These are phyloP conservation scores for Spilosoma lubricipeda DNA, from an alignment of 2,888 invertebrate genomes.

Conservation along the genomic window DNA sequence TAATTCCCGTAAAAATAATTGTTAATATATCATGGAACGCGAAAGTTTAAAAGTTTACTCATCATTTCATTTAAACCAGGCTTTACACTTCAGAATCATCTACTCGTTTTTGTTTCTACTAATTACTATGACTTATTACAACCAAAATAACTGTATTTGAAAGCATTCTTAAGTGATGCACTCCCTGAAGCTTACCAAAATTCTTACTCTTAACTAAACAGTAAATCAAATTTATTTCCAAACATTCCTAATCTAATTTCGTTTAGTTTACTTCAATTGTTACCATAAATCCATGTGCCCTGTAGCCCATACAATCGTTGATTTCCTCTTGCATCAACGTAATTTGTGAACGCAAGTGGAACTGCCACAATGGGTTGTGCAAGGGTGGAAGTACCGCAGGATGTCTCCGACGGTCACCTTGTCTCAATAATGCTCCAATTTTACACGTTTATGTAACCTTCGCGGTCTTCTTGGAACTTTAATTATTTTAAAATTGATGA, in stretches of 20 bases:
- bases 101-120: too few species aligned
- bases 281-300: constrained; percentile 33
- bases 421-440: constrained; percentile 25
- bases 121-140: too few species aligned
- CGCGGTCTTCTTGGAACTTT: constrained; percentile 4
- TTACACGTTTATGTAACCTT: constrained; percentile 40
- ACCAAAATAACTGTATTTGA: too few species aligned
- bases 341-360: constrained; percentile 74
- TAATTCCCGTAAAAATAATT: too few species aligned
- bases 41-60: too few species aligned
- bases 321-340: constrained; percentile 57
- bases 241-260: neutral
- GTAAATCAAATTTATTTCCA: neutral
- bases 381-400: constrained; percentile 72
- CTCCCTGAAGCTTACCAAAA: neutral
- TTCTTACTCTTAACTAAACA: neutral
- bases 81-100: neutral
- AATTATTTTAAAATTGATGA: neutral
- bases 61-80: neutral
- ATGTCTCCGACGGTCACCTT: constrained; percentile 53
- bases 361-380: constrained; percentile 77
- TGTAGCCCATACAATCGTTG: constrained; percentile 52
- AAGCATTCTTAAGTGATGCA: neutral
- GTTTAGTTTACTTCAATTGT: constrained; percentile 2
- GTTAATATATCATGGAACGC: too few species aligned